Conservation (phyloP, 2,888 invertebrate species). For the Eristalis intricaria region DNA sequence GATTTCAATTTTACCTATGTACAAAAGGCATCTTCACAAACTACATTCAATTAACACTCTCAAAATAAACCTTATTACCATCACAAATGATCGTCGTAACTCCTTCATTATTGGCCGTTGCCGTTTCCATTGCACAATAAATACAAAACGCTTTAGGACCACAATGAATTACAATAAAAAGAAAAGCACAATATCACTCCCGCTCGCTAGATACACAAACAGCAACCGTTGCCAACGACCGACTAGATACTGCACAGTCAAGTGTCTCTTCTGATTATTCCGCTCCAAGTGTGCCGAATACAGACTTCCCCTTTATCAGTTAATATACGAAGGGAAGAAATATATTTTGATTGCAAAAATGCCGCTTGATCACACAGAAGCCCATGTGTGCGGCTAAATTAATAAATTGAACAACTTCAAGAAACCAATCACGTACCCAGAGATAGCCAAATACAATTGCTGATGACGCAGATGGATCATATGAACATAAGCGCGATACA, state of each 20-base stretch:
- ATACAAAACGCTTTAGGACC: not conserved
- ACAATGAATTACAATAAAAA: not conserved
- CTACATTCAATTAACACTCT: not conserved
- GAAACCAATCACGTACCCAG: not conserved
- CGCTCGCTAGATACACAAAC: not conserved
- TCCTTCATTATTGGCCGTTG: not conserved
- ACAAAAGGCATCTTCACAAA: slow-evolving; percentile 30
- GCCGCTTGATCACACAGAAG: not conserved
- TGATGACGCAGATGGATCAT: not conserved
- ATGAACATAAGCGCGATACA: not conserved
- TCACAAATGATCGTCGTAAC: slow-evolving; percentile 26
- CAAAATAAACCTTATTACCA: slow-evolving; percentile 14
- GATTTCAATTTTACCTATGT: slow-evolving; percentile 75
- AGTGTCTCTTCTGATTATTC: not conserved
- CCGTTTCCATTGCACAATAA: slow-evolving; percentile 8
- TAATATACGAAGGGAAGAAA: slow-evolving; percentile 9
- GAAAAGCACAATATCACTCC: not conserved
- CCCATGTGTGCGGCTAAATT: slow-evolving; percentile 20
- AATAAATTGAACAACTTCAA: slow-evolving; percentile 33
- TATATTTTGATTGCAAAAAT: slow-evolving; percentile 21
- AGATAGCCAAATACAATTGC: not conserved
- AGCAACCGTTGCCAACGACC: not conserved
- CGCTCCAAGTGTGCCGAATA: slow-evolving; percentile 9
- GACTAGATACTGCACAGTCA: not conserved
- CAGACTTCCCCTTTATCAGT: slow-evolving; percentile 5